A percentile compares a stretch with the other conserved stretches of the same genome.
Conservation (phyloP, 35 echinoderm and acorn worm species). For the Stichopus chloronotus region DNA sequence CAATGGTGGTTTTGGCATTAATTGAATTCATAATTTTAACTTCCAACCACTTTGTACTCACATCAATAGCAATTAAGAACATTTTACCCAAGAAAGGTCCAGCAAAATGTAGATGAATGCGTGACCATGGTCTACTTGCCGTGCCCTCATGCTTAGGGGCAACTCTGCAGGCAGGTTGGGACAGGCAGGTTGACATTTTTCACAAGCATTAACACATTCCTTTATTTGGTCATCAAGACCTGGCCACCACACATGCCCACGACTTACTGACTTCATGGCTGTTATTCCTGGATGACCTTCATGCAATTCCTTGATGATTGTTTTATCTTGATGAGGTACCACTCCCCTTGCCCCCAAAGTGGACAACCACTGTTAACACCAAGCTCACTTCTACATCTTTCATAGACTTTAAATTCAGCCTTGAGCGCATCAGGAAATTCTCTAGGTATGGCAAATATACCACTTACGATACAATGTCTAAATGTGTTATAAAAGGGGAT, state of each 20-base stretch:
- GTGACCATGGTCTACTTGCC: too few relatives aligned
- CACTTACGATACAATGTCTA: background rate
- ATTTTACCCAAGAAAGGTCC: too few relatives aligned
- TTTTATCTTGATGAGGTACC: background rate
- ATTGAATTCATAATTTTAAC: too few relatives aligned
- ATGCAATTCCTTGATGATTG: background rate
- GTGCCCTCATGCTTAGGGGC: background rate
- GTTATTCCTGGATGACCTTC: constrained; percentile 20
- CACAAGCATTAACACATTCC: background rate
- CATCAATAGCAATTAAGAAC: too few relatives aligned
- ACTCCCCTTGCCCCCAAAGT: background rate
- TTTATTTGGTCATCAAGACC: background rate
- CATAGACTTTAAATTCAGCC: background rate
- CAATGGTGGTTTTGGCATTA: too few relatives aligned
- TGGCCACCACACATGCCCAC: constrained; percentile 13
- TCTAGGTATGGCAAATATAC: background rate
- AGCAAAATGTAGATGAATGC: too few relatives aligned
- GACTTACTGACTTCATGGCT: background rate
- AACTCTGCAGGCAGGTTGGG: background rate
- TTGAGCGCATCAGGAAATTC: background rate
- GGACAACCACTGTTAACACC: background rate
- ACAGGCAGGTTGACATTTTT: background rate
- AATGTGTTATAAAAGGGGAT: constrained; percentile 30
- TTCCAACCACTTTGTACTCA: too few relatives aligned
- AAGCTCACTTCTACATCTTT: background rate